A percentile compares a stretch with the other conserved stretches of the same genome.
Conservation (phyloP, 1,140 invertebrate species). For the Arctopsyche grandis region DNA sequence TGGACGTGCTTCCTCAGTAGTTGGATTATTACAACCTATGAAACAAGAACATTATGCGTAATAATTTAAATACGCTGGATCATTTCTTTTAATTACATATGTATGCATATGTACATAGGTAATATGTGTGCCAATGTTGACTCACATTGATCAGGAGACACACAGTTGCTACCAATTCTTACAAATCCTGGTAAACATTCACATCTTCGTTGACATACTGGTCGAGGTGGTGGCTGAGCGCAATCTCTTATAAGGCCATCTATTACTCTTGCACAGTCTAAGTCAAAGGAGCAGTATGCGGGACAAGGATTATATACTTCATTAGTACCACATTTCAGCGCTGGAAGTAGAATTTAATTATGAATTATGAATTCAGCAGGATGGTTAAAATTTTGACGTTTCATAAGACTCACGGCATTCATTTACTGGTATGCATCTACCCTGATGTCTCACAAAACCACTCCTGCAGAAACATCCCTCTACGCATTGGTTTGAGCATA, state of each 20-base stretch:
- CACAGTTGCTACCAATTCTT: neutral
- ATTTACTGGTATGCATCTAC: constrained; percentile 38
- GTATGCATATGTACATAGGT: neutral
- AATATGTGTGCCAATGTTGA: neutral
- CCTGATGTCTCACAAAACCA: constrained; percentile 32
- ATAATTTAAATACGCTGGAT: too few species aligned
- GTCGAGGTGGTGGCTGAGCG: neutral
- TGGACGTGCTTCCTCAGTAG: neutral
- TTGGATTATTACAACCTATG: constrained; percentile 11
- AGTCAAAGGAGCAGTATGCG: constrained; percentile 20
- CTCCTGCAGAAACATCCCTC: constrained; percentile 30
- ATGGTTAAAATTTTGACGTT: neutral
- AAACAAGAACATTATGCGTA: neutral
- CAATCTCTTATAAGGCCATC: constrained; percentile 18
- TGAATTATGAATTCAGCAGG: too few species aligned
- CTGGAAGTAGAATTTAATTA: neutral
- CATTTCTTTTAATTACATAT: too few species aligned
- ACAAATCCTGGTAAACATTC: constrained; percentile 10
- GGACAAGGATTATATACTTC: constrained; percentile 35
- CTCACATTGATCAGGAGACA: constrained; percentile 6
- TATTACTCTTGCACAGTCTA: constrained; percentile 17
- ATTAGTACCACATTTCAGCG: constrained; percentile 14
- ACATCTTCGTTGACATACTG: neutral
- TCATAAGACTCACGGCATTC: constrained; percentile 40
- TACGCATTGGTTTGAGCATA: neutral